Conservation (phyloP, 2,797 vertebrate genomes). For the Limnodromus scolopaceus region DNA sequence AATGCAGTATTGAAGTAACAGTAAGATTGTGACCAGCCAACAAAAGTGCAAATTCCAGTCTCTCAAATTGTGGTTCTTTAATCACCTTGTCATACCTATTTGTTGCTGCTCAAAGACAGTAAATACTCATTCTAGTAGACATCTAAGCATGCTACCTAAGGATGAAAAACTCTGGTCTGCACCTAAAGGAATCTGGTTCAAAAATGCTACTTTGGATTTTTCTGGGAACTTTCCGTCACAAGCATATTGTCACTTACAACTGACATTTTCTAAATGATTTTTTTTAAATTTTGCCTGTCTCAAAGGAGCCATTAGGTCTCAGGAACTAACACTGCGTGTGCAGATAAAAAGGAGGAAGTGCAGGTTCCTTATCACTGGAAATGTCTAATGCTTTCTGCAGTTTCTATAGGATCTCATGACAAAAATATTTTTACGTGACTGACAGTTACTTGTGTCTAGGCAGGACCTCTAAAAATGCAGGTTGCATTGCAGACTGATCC, state of each 20-base stretch:
- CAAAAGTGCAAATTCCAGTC: not conserved
- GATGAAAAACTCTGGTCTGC: not conserved
- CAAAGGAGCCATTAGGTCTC: not conserved
- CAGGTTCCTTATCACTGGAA: rapidly evolving
- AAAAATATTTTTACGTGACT: not conserved
- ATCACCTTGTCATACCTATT: not conserved
- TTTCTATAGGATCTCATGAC: not conserved
- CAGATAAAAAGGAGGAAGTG: not conserved
- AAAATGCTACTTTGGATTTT: not conserved
- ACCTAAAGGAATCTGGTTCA: not conserved
- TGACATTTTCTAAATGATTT: not conserved
- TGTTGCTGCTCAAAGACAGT: not conserved
- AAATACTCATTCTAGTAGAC: rapidly evolving
- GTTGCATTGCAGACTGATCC: not conserved
- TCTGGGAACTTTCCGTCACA: not conserved
- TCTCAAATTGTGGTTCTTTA: not conserved
- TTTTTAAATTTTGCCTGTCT: not conserved
- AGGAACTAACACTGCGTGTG: rapidly evolving
- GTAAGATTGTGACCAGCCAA: not conserved
- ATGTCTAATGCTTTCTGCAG: not conserved
- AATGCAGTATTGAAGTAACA: not conserved
- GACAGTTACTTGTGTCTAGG: not conserved
- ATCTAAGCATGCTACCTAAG: not conserved
- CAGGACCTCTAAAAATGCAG: not conserved
- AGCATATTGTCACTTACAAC: not conserved